Conservation (phyloP, 2,888 invertebrate species). For the Atrina japonica region DNA sequence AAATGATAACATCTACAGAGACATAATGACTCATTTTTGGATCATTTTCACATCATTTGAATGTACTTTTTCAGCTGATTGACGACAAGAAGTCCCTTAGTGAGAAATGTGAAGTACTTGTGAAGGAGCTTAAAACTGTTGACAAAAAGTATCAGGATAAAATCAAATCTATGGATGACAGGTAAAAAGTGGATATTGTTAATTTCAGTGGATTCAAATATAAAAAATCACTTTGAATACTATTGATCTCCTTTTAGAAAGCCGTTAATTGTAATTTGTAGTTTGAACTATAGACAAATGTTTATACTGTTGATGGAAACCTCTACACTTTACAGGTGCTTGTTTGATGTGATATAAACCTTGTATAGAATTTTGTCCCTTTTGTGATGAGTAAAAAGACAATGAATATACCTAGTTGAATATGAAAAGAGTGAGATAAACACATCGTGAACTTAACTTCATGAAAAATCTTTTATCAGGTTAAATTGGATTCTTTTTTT, state of each 20-base stretch:
- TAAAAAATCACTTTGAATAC: no score
- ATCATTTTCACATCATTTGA: background rate
- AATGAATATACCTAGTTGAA: no score
- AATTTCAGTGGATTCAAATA: no score
- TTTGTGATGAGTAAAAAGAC: background rate
- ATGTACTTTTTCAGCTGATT: constrained; percentile 73
- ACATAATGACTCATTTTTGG: no score
- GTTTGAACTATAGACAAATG: no score
- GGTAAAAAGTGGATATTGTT: constrained; percentile 58
- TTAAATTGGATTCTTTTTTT: no score
- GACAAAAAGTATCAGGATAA: constrained; percentile 80
- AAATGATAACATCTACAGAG: no score
- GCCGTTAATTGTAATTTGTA: no score
- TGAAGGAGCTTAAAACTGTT: constrained; percentile 79
- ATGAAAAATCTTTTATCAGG: no score
- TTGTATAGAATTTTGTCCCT: background rate
- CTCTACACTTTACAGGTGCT: background rate
- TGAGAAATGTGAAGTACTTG: constrained; percentile 80
- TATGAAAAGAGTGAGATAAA: no score
- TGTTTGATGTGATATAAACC: background rate
- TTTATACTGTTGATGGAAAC: background rate
- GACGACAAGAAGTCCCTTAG: constrained; percentile 80
- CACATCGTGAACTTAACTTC: no score
- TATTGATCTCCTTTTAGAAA: no score
- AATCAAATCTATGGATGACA: constrained; percentile 74